A percentile compares a stretch with the other conserved stretches of the same genome.
Evolutionary conservation across 2,113 vertebrate species (phyloP).

Genomic region (Noturus placidus): DNA sequence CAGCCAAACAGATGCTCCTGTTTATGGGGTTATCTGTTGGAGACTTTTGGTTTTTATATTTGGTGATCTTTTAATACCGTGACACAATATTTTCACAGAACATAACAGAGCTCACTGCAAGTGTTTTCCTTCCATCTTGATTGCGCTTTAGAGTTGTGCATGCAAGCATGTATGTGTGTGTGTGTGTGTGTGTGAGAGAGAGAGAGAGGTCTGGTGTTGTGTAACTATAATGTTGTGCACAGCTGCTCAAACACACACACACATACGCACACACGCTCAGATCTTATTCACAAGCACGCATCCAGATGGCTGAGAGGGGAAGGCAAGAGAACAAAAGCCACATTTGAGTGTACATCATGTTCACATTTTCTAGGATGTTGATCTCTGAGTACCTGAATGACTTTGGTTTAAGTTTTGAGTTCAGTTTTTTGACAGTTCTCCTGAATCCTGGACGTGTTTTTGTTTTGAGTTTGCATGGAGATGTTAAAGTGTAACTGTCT

Average conservation of each 20-base stretch:
- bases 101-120: background rate
- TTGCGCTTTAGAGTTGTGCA: background rate
- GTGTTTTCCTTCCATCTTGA: background rate
- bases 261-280: background rate
- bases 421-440: background rate
- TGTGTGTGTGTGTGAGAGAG: background rate
- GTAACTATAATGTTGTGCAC: conserved; percentile 2
- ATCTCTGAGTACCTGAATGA: background rate
- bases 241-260: background rate
- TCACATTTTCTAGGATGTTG: background rate
- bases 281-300: conserved; percentile 1
- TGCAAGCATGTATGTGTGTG: too few relatives aligned
- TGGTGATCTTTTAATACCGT: background rate
- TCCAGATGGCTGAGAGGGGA: conserved; percentile 32
- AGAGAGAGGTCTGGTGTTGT: background rate
- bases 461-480: background rate
- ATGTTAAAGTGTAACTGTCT: conserved; percentile 12
- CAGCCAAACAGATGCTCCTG: background rate
- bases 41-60: background rate
- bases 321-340: conserved; percentile 10
- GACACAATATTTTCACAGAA: background rate
- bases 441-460: background rate
- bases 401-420: background rate
- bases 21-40: background rate
- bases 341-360: background rate